Conservation (phyloP, 2,113 vertebrate genomes). For the Marmota monax region DNA sequence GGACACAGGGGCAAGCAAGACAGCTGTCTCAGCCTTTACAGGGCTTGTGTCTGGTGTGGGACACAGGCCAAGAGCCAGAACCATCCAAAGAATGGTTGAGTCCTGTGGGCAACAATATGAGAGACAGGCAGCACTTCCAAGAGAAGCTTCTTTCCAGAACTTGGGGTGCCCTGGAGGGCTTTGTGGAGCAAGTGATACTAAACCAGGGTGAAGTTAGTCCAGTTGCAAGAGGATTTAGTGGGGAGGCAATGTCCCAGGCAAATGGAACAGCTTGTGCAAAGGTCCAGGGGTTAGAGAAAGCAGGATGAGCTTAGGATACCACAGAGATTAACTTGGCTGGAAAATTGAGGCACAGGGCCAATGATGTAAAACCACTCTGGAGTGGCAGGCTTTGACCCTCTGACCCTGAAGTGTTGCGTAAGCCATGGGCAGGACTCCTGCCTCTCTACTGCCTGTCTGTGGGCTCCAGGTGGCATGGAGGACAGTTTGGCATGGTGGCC, state of each 20-base stretch:
- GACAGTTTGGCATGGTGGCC: not conserved
- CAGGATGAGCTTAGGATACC: not conserved
- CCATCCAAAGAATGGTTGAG: not conserved
- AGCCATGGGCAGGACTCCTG: not conserved
- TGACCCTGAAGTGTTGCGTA: not conserved
- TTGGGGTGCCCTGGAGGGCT: not conserved
- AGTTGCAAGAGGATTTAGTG: not conserved
- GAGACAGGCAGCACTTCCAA: not conserved
- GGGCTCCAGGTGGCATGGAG: not conserved
- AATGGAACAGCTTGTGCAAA: slow-evolving; percentile 52
- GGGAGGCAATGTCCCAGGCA: not conserved
- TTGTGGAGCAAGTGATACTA: not conserved
- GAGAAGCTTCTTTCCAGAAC: not conserved
- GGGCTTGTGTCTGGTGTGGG: not conserved
- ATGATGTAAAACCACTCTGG: not conserved
- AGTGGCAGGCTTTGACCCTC: not conserved
- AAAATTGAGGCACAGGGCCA: not conserved
- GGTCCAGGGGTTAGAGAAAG: not conserved
- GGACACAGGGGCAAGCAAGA: not conserved
- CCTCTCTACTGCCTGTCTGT: not conserved
- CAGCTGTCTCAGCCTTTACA: not conserved
- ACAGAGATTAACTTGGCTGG: not conserved
- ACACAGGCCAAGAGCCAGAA: not conserved
- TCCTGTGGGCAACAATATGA: not conserved
- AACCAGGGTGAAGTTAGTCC: not conserved